Evolutionary conservation across 2,113 vertebrate species (phyloP).

Genomic region (Gobio gobio): DNA sequence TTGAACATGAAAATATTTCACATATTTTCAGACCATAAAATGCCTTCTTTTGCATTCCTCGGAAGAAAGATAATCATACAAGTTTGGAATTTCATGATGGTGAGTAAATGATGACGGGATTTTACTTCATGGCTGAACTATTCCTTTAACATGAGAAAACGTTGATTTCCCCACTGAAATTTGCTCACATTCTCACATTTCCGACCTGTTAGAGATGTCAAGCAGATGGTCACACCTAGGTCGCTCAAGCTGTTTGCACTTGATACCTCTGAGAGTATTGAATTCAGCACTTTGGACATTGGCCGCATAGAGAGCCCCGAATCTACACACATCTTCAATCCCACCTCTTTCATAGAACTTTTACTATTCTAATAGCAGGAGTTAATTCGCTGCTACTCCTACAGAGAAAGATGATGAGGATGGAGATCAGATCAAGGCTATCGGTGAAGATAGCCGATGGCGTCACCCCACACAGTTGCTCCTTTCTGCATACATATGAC

Average conservation of each 20-base stretch:
- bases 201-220: conserved; percentile 68
- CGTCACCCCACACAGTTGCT: conserved; percentile 74
- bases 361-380: background rate
- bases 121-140: background rate
- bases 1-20: too few species aligned
- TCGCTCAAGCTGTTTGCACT: conserved; percentile 64
- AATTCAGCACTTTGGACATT: conserved; percentile 72
- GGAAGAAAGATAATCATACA: background rate
- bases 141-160: background rate
- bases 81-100: background rate
- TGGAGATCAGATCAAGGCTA: conserved; percentile 60
- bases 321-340: conserved; percentile 25
- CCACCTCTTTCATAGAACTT: conserved; percentile 30
- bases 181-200: conserved; percentile 58
- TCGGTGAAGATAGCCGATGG: conserved; percentile 86
- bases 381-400: conserved; percentile 41
- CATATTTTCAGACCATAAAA: too few species aligned
- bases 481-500: conserved; percentile 87
- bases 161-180: conserved; percentile 1
- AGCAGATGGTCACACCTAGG: conserved; percentile 63
- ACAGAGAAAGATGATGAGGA: conserved; percentile 42
- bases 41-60: background rate
- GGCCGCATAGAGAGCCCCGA: conserved; percentile 61
- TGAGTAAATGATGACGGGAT: background rate
- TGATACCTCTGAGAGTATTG: conserved; percentile 63